Base-by-base conservation (phyloP, 2,797 vertebrate genomes). In the Xenops minutus region DNA sequence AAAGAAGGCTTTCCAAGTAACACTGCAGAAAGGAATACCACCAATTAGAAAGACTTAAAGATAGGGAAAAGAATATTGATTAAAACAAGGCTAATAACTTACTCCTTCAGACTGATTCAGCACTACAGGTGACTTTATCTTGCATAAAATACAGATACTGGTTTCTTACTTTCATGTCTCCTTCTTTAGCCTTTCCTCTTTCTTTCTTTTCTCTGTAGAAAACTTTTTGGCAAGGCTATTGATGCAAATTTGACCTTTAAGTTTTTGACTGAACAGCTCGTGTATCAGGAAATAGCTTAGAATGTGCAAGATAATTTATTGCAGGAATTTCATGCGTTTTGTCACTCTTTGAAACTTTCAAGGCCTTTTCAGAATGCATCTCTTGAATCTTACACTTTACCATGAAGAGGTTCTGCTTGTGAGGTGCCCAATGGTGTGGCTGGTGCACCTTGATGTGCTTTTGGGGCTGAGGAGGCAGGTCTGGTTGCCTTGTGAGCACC, bases 181-280 rank as follows among this genome's bases (percentile, higher is more conserved):
- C 43, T 81, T 86, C 48, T 90, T 51, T 88, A 49, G 56, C 62
- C 80, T 88, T 92, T 72, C n/a, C 36, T 88, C 26, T 44, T 84
- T 17, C 48, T 67, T 34, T 87, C 21, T 54, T 69, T 79, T 91
- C 59, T 79, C 49, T 41, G 54, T 52, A 79, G 80, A 85, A 88
- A 77, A 89, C 83, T 85, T 93, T 77, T 90, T 96, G 94, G 93
- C 80, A 12, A 92, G 88, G 77, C 92, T 92, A 68, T 91, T 5
- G 10, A 96, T 96, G 96, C 90, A 96, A 96, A 96, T 96, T 87
- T 96, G 96, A 97, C 94, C 96, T 95, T 97, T 96, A 93, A 89
- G 88, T 87, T 95, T 96, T 94, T 74, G 63, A 89, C 82, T 90
- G 91, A 95, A 79, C 92, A 93, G 93, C 83, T 96, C 63, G 2